Conservation (phyloP, 30 jellyfish, hydroid and myxozoan genomes). For the Phacellophora camtschatica region DNA sequence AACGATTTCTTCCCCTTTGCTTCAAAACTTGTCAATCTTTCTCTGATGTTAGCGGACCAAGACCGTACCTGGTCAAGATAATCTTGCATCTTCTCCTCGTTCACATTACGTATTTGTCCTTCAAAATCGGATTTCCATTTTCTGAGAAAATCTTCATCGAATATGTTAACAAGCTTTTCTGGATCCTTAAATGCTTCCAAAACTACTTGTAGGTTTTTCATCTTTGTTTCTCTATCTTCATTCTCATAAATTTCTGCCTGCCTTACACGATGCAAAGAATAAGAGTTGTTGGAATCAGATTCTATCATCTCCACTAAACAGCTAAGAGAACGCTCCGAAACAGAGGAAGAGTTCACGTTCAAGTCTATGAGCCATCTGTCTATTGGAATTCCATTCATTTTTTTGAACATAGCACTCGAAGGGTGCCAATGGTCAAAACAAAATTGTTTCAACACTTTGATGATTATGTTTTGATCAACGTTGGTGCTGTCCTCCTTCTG, state of each 20-base stretch:
- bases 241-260: neutral
- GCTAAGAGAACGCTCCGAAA: neutral
- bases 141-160: neutral
- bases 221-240: neutral
- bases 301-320: neutral
- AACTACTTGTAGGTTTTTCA: neutral
- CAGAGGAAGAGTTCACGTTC: neutral
- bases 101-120: neutral
- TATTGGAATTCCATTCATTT: neutral
- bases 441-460: neutral
- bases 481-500: too few species aligned
- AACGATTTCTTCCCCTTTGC: too few species aligned
- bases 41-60: too few species aligned
- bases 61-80: neutral
- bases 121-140: neutral
- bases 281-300: neutral
- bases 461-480: neutral
- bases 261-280: neutral
- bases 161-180: neutral
- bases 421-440: neutral
- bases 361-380: neutral
- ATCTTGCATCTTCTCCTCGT: neutral
- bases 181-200: neutral
- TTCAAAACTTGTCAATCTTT: too few species aligned
- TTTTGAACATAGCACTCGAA: neutral